phyloP scores from a whole-genome alignment of 1,140 invertebrate genomes.

The Platorchestia sp. region DNA sequence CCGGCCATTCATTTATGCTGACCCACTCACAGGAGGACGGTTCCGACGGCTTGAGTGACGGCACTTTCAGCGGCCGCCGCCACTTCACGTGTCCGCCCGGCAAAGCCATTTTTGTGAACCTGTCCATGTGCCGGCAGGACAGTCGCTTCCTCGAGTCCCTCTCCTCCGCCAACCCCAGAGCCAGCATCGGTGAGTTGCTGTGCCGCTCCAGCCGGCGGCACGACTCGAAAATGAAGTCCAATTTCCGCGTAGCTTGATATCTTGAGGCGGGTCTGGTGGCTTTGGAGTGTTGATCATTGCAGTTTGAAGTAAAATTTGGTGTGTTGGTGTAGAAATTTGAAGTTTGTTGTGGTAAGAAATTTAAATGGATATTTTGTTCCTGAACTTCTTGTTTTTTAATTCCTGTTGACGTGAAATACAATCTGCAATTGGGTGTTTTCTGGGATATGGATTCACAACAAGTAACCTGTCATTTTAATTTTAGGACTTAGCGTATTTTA shows the following conservation, averaged over 20 bases:
- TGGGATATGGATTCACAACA: not conserved
- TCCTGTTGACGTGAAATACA: no score
- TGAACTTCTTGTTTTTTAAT: no score
- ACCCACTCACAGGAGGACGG: conserved; percentile 78
- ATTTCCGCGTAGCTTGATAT: not conserved
- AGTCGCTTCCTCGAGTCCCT: conserved; percentile 80
- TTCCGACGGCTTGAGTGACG: conserved; percentile 81
- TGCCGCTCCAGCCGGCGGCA: not conserved
- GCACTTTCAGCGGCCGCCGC: conserved; percentile 79
- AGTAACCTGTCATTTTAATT: no score
- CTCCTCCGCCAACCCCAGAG: conserved; percentile 63
- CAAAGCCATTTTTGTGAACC: conserved; percentile 83
- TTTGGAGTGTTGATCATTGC: not conserved
- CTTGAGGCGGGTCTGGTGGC: not conserved
- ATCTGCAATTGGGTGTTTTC: not conserved
- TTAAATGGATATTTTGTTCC: not conserved
- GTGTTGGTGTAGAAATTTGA: not conserved
- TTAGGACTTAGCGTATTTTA: no score
- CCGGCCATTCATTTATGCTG: not conserved
- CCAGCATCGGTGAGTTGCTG: conserved; percentile 62
- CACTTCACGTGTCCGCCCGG: conserved; percentile 81
- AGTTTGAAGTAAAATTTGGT: not conserved
- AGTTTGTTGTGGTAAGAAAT: no score
- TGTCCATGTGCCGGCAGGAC: conserved; percentile 83
- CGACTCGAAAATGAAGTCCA: not conserved